phyloP scores from a whole-genome alignment of 2,797 vertebrate species.

The Falco novaeseelandiae region DNA sequence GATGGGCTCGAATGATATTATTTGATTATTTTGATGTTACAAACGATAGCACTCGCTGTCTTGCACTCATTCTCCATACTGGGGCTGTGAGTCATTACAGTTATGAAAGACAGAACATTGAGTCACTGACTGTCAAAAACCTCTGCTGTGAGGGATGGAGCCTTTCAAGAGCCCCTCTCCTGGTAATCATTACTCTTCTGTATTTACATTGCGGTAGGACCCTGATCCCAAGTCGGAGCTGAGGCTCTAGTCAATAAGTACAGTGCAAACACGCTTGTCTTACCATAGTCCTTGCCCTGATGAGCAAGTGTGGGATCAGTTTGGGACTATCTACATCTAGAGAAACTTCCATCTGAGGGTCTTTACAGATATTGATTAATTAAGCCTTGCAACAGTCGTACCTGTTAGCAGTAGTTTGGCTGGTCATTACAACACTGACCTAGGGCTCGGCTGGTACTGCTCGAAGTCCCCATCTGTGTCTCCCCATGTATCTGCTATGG shows the following conservation, averaged over 20 bases:
- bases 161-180: constrained; percentile 15
- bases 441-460: not conserved
- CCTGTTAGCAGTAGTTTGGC: not conserved
- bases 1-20: not conserved
- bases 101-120: constrained; percentile 61
- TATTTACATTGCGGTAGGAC: not conserved
- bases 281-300: not conserved
- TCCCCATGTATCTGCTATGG: not conserved
- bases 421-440: not conserved
- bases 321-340: not conserved
- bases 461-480: not conserved
- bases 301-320: not conserved
- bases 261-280: not conserved
- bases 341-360: not conserved
- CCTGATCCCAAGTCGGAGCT: not conserved
- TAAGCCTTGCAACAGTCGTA: not conserved
- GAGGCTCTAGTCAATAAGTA: not conserved
- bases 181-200: constrained; percentile 35
- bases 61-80: constrained; percentile 22
- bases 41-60: constrained; percentile 44
- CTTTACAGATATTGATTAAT: not conserved
- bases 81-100: constrained; percentile 56
- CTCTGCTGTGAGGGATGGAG: constrained; percentile 18
- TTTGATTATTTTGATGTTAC: no score
- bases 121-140: constrained; percentile 49